Base-by-base conservation (phyloP, 2,113 vertebrate species). In the Saccopteryx bilineata region DNA sequence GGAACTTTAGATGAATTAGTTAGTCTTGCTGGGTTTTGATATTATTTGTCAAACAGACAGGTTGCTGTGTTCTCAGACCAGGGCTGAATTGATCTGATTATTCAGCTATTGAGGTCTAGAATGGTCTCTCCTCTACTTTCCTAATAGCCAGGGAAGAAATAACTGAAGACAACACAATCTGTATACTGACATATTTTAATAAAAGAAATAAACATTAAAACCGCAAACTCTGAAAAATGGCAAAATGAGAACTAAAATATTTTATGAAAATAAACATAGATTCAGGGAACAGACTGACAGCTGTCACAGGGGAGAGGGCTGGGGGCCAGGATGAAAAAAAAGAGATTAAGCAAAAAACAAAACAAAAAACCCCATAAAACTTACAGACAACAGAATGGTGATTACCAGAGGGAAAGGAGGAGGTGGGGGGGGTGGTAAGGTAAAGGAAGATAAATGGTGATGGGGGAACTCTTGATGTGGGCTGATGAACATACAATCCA, bases 141-240 rank as follows among this genome's bases (percentile, higher is more conserved):
- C 23, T 66, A 58, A 46, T 69, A 23, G 63, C 23, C 26, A 66
- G n/a, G 46, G 52, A 23, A 28, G 76, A 80, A 72, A 82, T 74
- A 71, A 60, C 17, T 4, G 60, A 28, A 48, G 48, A 91, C 76
- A 93, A 75, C 4, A 56, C n/a, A 82, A 58, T 48, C 10, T 19
- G 50, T 76, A 48, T 54, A 66, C 15, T 69, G 56, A 65, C 28
- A 89, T 33, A 71, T 85, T 81, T 80, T 89, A 81, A 68, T 39
- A 85, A 90, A 90, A 33, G 7, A 82, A 87, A 52, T 75, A 86
- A 75, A 24, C 23, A 61, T 56, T 84, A 66, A 91, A 90, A 61
- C n/a, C 21, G 58, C 66, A 68, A 48, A 56, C 4, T 75, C 21
- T 82, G 39, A 87, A 92, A 54, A 60, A 79, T 54, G 31, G 33